These are phyloP conservation scores for Leptinotarsa peninsularis DNA, from an alignment of 2,888 invertebrate genomes.

Conservation along the genomic window DNA sequence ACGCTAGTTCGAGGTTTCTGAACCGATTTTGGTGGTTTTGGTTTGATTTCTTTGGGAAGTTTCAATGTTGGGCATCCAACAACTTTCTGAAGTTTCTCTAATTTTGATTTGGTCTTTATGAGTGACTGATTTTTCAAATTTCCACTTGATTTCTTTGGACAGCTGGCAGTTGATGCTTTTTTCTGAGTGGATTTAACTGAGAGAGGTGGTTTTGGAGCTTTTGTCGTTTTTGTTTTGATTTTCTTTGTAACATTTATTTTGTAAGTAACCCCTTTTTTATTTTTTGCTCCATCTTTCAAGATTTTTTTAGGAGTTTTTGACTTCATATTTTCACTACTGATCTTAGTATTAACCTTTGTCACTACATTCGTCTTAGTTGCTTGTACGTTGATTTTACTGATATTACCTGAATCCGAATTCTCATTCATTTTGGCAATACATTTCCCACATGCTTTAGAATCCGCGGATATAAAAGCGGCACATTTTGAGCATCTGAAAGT, in stretches of 20 bases:
- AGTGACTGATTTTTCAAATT: not conserved
- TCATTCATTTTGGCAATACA: not conserved
- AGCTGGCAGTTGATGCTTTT: not conserved
- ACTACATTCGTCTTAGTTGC: not conserved
- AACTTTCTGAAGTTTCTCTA: not conserved
- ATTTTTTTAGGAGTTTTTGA: not conserved
- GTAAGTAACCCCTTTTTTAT: not conserved
- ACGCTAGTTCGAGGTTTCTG: not conserved
- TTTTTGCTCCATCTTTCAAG: not conserved
- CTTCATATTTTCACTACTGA: not conserved
- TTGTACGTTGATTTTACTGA: not conserved
- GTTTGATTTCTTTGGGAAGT: not conserved
- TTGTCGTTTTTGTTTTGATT: not conserved
- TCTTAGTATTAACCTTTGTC: not conserved
- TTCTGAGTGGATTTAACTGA: not conserved
- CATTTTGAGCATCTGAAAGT: slow-evolving; percentile 7
- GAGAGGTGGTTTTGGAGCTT: not conserved
- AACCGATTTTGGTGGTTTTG: not conserved
- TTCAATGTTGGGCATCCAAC: not conserved
- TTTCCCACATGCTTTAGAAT: not conserved
- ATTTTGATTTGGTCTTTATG: not conserved
- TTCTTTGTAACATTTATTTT: not conserved
- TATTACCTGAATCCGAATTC: not conserved
- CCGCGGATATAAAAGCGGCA: not conserved
- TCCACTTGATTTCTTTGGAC: not conserved